phyloP scores from a whole-genome alignment of 2,113 vertebrate genomes.

The Pleuronectes platessa region DNA sequence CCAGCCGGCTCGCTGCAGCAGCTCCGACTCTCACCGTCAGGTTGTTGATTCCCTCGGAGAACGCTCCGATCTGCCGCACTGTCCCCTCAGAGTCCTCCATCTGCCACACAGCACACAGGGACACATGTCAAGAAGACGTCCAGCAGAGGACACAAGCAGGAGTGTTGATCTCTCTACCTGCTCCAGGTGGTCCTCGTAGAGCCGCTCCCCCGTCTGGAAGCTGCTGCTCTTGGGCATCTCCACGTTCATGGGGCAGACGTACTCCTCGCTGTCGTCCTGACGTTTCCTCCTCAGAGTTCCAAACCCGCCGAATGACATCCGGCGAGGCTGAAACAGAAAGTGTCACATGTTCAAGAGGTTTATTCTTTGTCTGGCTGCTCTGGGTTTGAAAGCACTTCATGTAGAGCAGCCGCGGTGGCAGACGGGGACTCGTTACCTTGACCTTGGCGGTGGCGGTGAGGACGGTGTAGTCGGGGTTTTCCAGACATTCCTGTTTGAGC shows the following conservation, averaged over 20 bases:
- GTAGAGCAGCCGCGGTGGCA: too few species aligned
- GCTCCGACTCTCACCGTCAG: conserved; percentile 87
- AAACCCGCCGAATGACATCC: conserved; percentile 91
- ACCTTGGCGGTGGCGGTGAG: conserved; percentile 96
- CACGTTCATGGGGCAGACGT: conserved; percentile 94
- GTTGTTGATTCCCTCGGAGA: conserved; percentile 98
- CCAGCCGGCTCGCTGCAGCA: not conserved
- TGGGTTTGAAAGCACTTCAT: too few species aligned
- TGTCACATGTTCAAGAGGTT: too few species aligned
- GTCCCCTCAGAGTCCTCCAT: conserved; percentile 98
- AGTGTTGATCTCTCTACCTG: conserved; percentile 73
- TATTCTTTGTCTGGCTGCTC: too few species aligned
- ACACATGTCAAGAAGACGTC: not conserved
- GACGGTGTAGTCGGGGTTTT: conserved; percentile 90
- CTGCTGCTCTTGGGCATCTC: conserved; percentile 85
- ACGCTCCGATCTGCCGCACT: conserved; percentile 92
- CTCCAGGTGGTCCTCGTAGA: conserved; percentile 88
- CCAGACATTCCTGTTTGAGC: conserved; percentile 92
- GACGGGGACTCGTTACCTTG: conserved; percentile 82
- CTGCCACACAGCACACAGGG: conserved; percentile 66
- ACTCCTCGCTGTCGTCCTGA: conserved; percentile 92
- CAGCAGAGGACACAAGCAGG: not conserved
- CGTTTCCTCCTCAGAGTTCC: conserved; percentile 93
- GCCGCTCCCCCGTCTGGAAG: conserved; percentile 80
- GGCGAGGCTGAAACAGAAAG: conserved; percentile 85